Base-by-base conservation (phyloP, 2,113 vertebrate genomes). In the Pseudopipra pipra region DNA sequence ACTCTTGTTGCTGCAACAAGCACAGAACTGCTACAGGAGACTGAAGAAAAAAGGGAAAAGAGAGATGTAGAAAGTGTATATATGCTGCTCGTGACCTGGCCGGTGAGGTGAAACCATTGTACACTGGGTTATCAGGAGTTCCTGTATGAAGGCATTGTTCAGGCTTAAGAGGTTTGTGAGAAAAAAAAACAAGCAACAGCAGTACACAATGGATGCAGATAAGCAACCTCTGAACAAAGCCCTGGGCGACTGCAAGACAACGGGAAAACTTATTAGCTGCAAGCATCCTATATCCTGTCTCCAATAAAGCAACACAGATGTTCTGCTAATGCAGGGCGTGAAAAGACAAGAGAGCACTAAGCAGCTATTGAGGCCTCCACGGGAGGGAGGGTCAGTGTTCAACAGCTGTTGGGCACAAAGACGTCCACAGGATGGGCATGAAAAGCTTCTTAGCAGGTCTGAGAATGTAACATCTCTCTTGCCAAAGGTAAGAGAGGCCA, bases 201-300 rank as follows among this genome's bases (percentile, higher is more conserved):
- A 52, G 72, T 65, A 86, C 82, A 95, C 95, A 93, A 94, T 90
- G 72, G 85, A 88, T 84, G 79, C 92, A 95, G 93, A 96, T 92
- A 96, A 95, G 92, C 76, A 94, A 90, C 4, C 24, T 65, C 73
- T 30, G 72, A 96, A 95, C 93, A 95, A 96, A 96, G 90, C 59
- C 85, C 85, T 77, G 79, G 65, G 72, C 2, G 6, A 71, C 81
- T 71, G 67, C 85, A 59, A 97, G 92, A 93, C 88, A 93, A 95
- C 1, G 55, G 73, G 51, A 76, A 85, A 96, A 96, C 92, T 83
- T 95, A 94, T 43, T 95, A 94, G 79, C 93, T 39, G 84, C 79
- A 80, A 95, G 92, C 85, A 92, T 86, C 90, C 92, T 84, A 93
- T 75, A 95, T 90, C 93, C 90, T 84, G 88, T 82, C 68, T 78